Conservation (phyloP, 1,140 invertebrate species). For the Drosophila subobscura region DNA sequence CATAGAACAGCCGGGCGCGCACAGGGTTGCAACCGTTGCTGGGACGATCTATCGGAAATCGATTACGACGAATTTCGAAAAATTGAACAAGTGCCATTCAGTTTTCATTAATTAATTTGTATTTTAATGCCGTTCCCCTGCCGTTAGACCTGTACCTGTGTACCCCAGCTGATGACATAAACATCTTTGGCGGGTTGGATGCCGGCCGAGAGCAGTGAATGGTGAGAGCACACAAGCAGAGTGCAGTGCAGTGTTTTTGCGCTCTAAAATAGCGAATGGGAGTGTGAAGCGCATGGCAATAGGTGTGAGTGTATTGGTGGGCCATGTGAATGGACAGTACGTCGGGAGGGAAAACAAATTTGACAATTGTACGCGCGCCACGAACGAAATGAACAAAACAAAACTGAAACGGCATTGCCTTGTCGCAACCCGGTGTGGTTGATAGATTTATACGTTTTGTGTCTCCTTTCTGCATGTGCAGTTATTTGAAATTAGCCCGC, state of each 20-base stretch:
- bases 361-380: conserved; percentile 81
- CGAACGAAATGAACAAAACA: conserved; percentile 82
- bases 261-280: conserved; percentile 73
- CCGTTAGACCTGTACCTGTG: too few relatives aligned
- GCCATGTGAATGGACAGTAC: conserved; percentile 65
- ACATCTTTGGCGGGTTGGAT: background rate
- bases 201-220: conserved; percentile 14
- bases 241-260: conserved; percentile 21
- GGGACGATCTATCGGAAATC: conserved; percentile 47
- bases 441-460: conserved; percentile 63
- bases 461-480: conserved; percentile 37
- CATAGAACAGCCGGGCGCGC: conserved; percentile 61
- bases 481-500: conserved; percentile 64
- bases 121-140: background rate
- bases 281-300: conserved; percentile 61
- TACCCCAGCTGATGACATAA: too few relatives aligned
- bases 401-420: conserved; percentile 80
- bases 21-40: conserved; percentile 54
- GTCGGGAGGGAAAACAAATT: conserved; percentile 74
- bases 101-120: background rate
- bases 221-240: conserved; percentile 15
- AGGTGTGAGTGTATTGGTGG: conserved; percentile 34
- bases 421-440: conserved; percentile 64
- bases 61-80: conserved; percentile 11
- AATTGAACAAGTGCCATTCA: conserved; percentile 10